These are phyloP conservation scores for Drosophila hydei DNA, from an alignment of 1,140 invertebrate genomes.

Conservation along the genomic window DNA sequence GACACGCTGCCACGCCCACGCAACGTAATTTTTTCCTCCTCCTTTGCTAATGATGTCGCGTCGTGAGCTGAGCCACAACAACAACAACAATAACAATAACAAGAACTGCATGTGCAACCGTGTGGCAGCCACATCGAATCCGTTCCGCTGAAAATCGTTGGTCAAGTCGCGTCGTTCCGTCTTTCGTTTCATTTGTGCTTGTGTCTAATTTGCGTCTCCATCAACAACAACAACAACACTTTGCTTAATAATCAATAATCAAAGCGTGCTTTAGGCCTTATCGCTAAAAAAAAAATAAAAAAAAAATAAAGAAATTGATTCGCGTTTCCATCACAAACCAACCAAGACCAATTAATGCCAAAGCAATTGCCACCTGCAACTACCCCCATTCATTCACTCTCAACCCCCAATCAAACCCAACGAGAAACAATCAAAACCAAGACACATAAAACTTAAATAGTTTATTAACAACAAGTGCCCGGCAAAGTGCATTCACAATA, in stretches of 20 bases:
- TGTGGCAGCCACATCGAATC: conserved; percentile 48
- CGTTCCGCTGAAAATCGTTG: conserved; percentile 57
- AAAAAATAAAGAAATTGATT: conserved; percentile 9
- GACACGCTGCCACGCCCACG: conserved; percentile 23
- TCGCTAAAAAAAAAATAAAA: conserved; percentile 35
- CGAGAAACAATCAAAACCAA: not conserved
- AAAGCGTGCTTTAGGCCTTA: conserved; percentile 62
- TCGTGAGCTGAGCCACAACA: conserved; percentile 44
- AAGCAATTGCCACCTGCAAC: conserved; percentile 24
- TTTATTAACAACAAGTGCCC: conserved; percentile 20
- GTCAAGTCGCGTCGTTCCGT: conserved; percentile 16
- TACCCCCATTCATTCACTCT: not conserved
- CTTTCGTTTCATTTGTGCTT: conserved; percentile 42
- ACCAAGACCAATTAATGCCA: conserved; percentile 74
- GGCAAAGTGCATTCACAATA: conserved; percentile 22
- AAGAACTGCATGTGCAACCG: too few species aligned
- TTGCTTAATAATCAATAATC: conserved; percentile 47
- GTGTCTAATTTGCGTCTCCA: conserved; percentile 64
- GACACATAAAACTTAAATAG: not conserved
- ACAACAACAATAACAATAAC: not conserved
- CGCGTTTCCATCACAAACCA: conserved; percentile 37
- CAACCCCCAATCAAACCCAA: not conserved
- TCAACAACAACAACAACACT: not conserved
- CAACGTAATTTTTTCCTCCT: conserved; percentile 37
- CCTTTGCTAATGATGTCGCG: conserved; percentile 77